These are phyloP conservation scores for Cryptocephalus moraei DNA, from an alignment of 2,888 invertebrate genomes.

Conservation along the genomic window DNA sequence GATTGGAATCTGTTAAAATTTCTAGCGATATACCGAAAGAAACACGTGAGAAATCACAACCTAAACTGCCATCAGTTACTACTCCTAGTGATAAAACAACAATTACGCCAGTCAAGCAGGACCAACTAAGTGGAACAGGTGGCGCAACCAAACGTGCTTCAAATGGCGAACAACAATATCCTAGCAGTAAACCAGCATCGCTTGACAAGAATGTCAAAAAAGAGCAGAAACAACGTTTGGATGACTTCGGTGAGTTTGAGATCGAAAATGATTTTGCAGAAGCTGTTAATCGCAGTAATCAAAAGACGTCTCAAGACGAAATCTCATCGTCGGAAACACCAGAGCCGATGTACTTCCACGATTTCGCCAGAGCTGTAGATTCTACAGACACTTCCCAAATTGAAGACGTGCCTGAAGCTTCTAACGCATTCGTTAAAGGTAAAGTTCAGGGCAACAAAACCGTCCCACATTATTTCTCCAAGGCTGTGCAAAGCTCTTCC, in stretches of 20 bases:
- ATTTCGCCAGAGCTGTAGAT: slow-evolving; percentile 17
- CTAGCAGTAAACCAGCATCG: too few species aligned
- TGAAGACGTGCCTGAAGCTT: slow-evolving; percentile 1
- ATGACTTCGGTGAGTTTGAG: background rate
- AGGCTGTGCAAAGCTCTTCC: slow-evolving; percentile 10
- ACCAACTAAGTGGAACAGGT: too few species aligned
- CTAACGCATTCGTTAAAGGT: background rate
- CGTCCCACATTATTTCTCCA: slow-evolving; percentile 4
- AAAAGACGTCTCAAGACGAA: too few species aligned
- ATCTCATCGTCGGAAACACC: too few species aligned
- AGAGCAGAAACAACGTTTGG: background rate
- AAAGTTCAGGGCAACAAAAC: background rate
- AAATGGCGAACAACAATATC: too few species aligned
- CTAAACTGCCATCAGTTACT: too few species aligned
- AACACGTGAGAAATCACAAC: background rate
- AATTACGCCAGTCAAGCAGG: too few species aligned
- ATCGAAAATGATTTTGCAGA: background rate
- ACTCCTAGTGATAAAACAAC: background rate
- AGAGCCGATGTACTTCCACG: slow-evolving; percentile 2
- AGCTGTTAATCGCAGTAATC: background rate
- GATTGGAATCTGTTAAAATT: slow-evolving; percentile 13
- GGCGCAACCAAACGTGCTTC: too few species aligned
- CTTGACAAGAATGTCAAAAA: background rate
- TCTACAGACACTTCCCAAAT: slow-evolving; percentile 9
- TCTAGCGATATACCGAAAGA: slow-evolving; percentile 1